phyloP scores from a whole-genome alignment of 2,888 invertebrate species.

The Eueremaeus valkanovi region DNA sequence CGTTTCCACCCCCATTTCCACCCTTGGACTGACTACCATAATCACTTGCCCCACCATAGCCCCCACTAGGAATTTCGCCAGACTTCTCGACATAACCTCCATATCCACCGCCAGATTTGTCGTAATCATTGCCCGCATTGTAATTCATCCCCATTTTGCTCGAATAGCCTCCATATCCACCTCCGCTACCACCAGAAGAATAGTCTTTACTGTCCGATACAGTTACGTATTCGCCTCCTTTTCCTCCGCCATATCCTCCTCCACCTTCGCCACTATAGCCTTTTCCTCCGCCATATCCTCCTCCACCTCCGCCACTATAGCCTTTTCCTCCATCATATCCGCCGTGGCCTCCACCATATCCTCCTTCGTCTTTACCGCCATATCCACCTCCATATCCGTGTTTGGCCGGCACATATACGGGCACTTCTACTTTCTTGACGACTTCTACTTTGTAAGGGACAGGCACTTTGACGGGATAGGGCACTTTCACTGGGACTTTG shows the following conservation, averaged over 20 bases:
- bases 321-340: background rate
- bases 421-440: conserved; percentile 2
- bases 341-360: background rate
- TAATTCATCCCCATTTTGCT: background rate
- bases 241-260: background rate
- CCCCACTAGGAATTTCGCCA: no score
- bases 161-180: background rate
- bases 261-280: background rate
- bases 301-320: background rate
- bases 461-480: background rate
- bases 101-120: background rate
- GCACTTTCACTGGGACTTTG: background rate
- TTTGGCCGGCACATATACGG: background rate
- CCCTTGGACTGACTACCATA: background rate
- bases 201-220: background rate
- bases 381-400: no score
- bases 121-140: no score
- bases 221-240: background rate
- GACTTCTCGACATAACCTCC: background rate
- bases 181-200: background rate
- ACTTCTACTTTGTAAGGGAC: background rate
- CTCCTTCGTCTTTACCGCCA: background rate
- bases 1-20: background rate
- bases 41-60: background rate
- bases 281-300: background rate